Evolutionary conservation across 2,113 vertebrate species (phyloP).

Genomic region (Xenopus borealis): DNA sequence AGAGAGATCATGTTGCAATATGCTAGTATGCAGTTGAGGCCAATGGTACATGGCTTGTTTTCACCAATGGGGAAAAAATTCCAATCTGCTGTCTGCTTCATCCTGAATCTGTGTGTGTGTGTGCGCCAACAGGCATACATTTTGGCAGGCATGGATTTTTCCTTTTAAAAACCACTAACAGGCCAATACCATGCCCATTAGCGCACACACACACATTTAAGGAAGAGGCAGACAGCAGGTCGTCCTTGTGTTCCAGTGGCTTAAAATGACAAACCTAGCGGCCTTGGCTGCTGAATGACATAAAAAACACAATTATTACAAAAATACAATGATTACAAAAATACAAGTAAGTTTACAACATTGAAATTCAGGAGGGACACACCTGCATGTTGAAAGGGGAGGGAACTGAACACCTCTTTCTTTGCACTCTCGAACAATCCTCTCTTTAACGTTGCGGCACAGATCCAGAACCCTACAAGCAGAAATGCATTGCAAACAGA

Average conservation of each 20-base stretch:
- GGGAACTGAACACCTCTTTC: slow-evolving; percentile 92
- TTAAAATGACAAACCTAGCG: too few relatives aligned
- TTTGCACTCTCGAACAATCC: slow-evolving; percentile 90
- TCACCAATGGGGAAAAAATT: too few relatives aligned
- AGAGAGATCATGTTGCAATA: slow-evolving; percentile 49
- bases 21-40: slow-evolving; percentile 42
- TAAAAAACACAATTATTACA: too few relatives aligned
- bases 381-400: slow-evolving; percentile 92
- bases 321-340: neutral
- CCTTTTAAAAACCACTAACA: too few relatives aligned
- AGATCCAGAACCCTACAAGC: slow-evolving; percentile 85
- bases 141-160: too few relatives aligned
- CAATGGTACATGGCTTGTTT: too few relatives aligned
- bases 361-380: slow-evolving; percentile 34
- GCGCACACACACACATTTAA: neutral
- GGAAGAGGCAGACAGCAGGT: neutral
- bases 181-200: slow-evolving; percentile 4
- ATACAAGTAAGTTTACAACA: neutral
- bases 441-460: slow-evolving; percentile 93
- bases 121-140: too few relatives aligned
- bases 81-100: too few relatives aligned
- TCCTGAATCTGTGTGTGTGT: too few relatives aligned
- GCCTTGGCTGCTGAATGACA: too few relatives aligned
- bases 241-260: too few relatives aligned
- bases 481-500: too few relatives aligned